A percentile compares a stretch with the other conserved stretches of the same genome.
Evolutionary conservation across 2,797 vertebrate species (phyloP).

Genomic region (Melopsittacus undulatus): DNA sequence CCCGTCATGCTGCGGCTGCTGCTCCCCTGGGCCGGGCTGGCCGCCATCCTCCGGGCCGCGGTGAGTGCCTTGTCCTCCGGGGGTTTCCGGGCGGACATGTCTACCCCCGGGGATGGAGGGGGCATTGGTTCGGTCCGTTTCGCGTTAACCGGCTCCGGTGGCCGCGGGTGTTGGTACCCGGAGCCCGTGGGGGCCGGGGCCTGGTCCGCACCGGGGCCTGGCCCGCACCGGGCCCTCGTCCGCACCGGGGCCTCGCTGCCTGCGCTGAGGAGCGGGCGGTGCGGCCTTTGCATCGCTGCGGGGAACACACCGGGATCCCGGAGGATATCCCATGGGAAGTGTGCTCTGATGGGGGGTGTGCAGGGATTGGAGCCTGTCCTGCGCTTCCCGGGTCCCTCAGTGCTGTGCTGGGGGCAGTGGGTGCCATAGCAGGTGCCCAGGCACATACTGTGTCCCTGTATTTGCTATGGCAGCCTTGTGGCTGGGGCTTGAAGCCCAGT

Average conservation of each 20-base stretch:
- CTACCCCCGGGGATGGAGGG: background rate
- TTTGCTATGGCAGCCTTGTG: too few relatives aligned
- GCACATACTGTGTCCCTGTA: background rate
- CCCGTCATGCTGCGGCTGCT: constrained; percentile 5
- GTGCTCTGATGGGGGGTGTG: background rate
- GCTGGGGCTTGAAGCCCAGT: background rate
- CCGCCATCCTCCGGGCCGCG: background rate
- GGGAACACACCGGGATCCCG: accelerated
- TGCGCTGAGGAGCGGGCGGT: background rate
- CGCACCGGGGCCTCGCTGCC: too few relatives aligned
- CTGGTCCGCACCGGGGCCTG: background rate
- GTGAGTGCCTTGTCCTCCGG: background rate
- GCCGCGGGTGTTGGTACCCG: background rate
- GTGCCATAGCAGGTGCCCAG: background rate
- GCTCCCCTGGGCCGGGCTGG: background rate
- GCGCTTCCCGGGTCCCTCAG: background rate
- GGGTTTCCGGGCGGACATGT: too few relatives aligned
- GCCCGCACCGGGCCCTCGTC: background rate
- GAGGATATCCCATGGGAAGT: background rate
- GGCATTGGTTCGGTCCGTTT: background rate
- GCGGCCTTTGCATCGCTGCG: background rate
- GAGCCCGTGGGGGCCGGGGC: too few relatives aligned
- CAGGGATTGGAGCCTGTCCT: background rate
- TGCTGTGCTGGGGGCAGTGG: background rate
- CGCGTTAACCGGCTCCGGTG: background rate